Evolutionary conservation across 92 coral and sea anemone species (phyloP), one percentile per base, ranked within the genome.

Genomic region (Blastomussa wellsi): DNA sequence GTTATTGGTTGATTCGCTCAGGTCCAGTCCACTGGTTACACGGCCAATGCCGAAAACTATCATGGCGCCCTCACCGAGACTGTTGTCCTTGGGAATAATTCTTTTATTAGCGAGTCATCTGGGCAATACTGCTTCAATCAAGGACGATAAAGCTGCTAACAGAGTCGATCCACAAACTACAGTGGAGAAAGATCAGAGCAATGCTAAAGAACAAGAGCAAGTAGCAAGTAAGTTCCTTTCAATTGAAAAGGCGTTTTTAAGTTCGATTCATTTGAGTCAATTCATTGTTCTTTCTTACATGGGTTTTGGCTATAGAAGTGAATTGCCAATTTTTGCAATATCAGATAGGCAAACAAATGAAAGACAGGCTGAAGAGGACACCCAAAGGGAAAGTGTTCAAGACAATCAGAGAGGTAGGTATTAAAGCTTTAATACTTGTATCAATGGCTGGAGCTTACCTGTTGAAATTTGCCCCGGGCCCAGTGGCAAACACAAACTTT

Each of bases 1-100:
- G 53, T 82, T 86, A 94, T 94, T 94, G 97, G 97, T 62, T 72
- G 74, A 74, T 60, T 37, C 10, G 49, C 78, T 80, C 39, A 77
- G 59, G 75, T 79, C 97, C 97, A 94, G 95, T 76, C 92, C 74
- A 12, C 81, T 28, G 31, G 24, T 59, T 77, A 29, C 7, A 64
- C 67, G 60, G 78, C 41, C 29, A 16, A 75, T 79, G 77, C 73
- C 72, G 79, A 84, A 82, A 89, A 78, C 93, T 74, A 93, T 83
- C 93, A 93, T 93, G 97, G 97, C 94, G 94, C 53, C 87, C 7
- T 31, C 57, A 29, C 31, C 29, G 4, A 29, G 37, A 22, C 22
- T 31, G 0, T 15, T 74, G 37, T 74, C 67, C 39, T 83, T 83
- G 80, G 87, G 87, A 73, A 83, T 83, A 83, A 74, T 83, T 83